A percentile compares a stretch with the other conserved stretches of the same genome.
Conservation (phyloP, 1,140 invertebrate species). For the Ceratoteleas bidentatus region DNA sequence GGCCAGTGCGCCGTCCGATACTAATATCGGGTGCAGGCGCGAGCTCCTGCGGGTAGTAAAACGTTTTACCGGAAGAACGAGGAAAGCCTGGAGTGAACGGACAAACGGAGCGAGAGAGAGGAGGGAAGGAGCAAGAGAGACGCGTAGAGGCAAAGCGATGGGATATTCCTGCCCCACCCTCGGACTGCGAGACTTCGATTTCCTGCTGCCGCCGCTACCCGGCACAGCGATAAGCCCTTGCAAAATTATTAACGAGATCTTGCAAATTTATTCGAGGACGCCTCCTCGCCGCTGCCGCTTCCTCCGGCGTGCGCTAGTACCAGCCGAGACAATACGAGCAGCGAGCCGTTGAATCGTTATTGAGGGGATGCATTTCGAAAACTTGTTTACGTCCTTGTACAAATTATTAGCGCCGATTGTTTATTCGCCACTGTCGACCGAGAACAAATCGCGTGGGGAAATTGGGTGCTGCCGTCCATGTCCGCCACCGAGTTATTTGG, state of each 20-base stretch:
- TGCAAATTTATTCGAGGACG: constrained; percentile 67
- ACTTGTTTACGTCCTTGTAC: constrained; percentile 45
- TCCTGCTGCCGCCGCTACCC: constrained; percentile 47
- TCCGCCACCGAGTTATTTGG: too few species aligned
- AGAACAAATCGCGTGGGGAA: constrained; percentile 11
- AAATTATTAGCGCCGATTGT: constrained; percentile 48
- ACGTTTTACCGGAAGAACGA: constrained; percentile 67
- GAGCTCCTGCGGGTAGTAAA: constrained; percentile 69
- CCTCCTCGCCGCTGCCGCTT: constrained; percentile 28
- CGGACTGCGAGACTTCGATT: constrained; percentile 65
- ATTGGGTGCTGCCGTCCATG: constrained; percentile 13
- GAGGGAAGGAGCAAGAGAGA: constrained; percentile 14
- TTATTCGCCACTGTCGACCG: constrained; percentile 29
- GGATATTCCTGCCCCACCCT: constrained; percentile 44
- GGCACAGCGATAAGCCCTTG: constrained; percentile 64
- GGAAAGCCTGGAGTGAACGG: constrained; percentile 42
- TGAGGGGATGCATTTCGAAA: constrained; percentile 54
- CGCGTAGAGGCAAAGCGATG: constrained; percentile 33
- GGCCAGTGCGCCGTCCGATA: constrained; percentile 70
- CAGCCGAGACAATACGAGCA: constrained; percentile 51
- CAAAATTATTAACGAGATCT: constrained; percentile 71
- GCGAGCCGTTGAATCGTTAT: constrained; percentile 57
- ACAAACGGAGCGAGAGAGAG: constrained; percentile 10
- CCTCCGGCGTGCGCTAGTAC: constrained; percentile 5
- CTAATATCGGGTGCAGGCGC: constrained; percentile 70